Conservation (phyloP, 2,113 vertebrate genomes). For the Gavialis gangeticus region DNA sequence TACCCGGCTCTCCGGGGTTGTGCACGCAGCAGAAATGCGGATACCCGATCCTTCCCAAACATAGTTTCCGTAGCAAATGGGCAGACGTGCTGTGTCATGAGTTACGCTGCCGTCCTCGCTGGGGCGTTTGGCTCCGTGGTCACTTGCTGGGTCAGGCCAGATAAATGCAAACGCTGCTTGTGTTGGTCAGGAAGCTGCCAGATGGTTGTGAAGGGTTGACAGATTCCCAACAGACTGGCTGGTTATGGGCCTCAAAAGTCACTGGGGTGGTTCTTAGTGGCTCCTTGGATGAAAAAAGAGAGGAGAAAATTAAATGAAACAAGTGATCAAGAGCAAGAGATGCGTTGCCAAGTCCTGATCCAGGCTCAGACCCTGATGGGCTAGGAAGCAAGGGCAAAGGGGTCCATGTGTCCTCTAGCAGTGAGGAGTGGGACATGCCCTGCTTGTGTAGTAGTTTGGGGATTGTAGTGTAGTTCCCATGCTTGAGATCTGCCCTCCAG, state of each 20-base stretch:
- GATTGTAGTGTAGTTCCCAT: neutral
- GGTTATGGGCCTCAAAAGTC: too few relatives aligned
- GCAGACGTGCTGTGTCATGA: conserved; percentile 58
- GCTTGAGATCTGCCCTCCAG: neutral
- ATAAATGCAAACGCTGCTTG: neutral
- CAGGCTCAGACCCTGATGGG: neutral
- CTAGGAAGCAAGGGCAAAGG: neutral
- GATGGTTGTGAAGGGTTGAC: neutral
- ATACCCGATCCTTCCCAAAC: conserved; percentile 76
- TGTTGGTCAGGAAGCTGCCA: neutral
- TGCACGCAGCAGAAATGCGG: conserved; percentile 68
- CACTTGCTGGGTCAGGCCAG: neutral
- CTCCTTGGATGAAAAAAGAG: neutral
- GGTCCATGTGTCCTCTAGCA: neutral
- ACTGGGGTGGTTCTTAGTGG: too few relatives aligned
- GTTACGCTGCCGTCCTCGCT: neutral
- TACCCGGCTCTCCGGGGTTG: conserved; percentile 54
- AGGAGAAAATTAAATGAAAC: neutral
- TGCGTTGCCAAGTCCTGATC: neutral
- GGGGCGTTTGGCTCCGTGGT: neutral
- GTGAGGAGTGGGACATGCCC: neutral
- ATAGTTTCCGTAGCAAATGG: conserved; percentile 71
- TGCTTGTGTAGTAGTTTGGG: neutral
- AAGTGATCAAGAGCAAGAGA: neutral
- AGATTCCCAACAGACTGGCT: neutral